These are phyloP conservation scores for Otolemur crassicaudatus DNA, from an alignment of 2,797 vertebrate species.

Conservation along the genomic window DNA sequence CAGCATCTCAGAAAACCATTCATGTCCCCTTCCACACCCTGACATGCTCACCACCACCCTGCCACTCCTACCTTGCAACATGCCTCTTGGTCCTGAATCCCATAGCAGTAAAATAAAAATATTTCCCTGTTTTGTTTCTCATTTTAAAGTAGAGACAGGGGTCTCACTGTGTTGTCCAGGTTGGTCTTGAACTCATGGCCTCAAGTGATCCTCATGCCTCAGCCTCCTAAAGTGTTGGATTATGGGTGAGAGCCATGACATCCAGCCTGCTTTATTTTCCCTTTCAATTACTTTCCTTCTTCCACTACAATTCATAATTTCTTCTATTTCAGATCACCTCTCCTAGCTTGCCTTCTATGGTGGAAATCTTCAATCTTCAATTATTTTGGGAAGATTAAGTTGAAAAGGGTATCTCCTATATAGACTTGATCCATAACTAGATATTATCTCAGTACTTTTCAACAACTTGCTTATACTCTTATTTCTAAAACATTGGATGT, in stretches of 20 bases:
- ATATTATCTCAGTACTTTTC: not conserved
- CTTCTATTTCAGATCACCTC: slow-evolving; percentile 22
- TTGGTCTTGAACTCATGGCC: not conserved
- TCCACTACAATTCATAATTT: slow-evolving; percentile 49
- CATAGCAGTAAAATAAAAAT: slow-evolving; percentile 2
- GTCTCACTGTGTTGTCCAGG: not conserved
- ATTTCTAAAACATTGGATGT: not conserved
- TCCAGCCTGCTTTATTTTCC: not conserved
- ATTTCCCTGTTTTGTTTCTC: not conserved
- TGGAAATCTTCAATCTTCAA: slow-evolving; percentile 36
- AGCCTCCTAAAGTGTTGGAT: not conserved
- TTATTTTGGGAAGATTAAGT: slow-evolving; percentile 2
- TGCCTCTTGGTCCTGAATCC: not conserved
- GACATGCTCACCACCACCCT: too few relatives aligned
- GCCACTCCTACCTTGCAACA: not conserved
- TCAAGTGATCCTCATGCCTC: not conserved
- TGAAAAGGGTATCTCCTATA: not conserved
- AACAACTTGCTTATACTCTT: slow-evolving; percentile 13
- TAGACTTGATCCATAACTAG: not conserved
- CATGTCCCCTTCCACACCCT: too few relatives aligned
- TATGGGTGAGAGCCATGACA: not conserved
- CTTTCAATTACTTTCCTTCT: slow-evolving; percentile 22
- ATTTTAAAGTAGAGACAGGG: not conserved
- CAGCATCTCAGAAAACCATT: not conserved
- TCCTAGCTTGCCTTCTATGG: not conserved